These are phyloP conservation scores for Oryzias javanicus DNA, from an alignment of 2,113 vertebrate species.

Conservation along the genomic window DNA sequence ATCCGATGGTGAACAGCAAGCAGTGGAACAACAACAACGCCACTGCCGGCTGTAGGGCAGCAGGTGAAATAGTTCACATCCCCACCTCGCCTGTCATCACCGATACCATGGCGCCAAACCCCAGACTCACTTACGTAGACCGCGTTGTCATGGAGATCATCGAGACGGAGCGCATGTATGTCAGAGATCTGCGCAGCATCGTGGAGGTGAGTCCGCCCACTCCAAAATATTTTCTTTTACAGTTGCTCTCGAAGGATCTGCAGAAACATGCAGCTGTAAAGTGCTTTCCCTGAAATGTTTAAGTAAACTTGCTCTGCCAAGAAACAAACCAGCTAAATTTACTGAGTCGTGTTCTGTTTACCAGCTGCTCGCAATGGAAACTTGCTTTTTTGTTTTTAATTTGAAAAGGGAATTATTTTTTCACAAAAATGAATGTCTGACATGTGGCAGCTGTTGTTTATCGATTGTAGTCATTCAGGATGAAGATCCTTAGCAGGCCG, in stretches of 20 bases:
- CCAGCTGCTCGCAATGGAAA: constrained; percentile 34
- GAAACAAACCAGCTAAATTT: constrained; percentile 13
- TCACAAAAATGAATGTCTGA: constrained; percentile 25
- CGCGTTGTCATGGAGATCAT: constrained; percentile 94
- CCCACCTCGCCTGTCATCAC: constrained; percentile 72
- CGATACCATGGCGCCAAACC: constrained; percentile 70
- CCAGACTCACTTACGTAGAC: constrained; percentile 88
- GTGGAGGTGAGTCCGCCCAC: constrained; percentile 83
- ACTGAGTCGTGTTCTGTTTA: constrained; percentile 22
- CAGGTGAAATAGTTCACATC: constrained; percentile 24
- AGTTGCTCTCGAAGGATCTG: constrained; percentile 29
- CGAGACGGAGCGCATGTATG: constrained; percentile 93
- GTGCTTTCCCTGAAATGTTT: constrained; percentile 47
- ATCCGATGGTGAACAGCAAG: constrained; percentile 24
- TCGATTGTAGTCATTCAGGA: constrained; percentile 20
- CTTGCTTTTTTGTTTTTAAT: constrained; percentile 19
- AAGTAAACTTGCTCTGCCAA: constrained; percentile 22
- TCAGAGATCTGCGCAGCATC: constrained; percentile 89
- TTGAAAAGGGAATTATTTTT: constrained; percentile 27
- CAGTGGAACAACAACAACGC: constrained; percentile 78
- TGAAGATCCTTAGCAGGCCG: background rate
- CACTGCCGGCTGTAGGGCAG: constrained; percentile 64
- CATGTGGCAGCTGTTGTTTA: constrained; percentile 50
- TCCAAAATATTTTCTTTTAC: too few relatives aligned
- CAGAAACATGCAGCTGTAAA: constrained; percentile 38